Conservation (phyloP, 1,140 invertebrate genomes). For the Drosophila arawakana region DNA sequence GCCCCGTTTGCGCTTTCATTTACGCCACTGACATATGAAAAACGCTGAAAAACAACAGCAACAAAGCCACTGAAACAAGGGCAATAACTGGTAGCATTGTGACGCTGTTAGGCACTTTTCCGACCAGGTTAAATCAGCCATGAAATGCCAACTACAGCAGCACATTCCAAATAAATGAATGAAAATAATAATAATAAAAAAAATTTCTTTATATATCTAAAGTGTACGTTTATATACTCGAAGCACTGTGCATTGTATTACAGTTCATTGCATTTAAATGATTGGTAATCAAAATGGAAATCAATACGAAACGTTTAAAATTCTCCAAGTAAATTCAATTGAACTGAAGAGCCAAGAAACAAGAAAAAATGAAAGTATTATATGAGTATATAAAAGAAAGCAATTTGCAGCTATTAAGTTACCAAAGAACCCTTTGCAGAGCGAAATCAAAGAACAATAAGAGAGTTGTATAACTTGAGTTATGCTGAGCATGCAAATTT, state of each 20-base stretch:
- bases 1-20: conserved; percentile 82
- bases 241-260: conserved; percentile 56
- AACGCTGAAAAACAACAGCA: conserved; percentile 59
- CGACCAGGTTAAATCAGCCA: conserved; percentile 74
- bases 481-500: conserved; percentile 7
- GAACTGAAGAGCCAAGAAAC: no score
- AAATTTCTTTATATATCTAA: conserved; percentile 32
- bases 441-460: conserved; percentile 24
- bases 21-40: conserved; percentile 80
- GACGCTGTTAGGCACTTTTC: conserved; percentile 64
- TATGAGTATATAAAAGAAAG: background rate
- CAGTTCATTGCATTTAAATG: conserved; percentile 81
- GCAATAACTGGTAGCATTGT: conserved; percentile 36
- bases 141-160: conserved; percentile 76
- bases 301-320: conserved; percentile 65
- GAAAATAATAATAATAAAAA: conserved; percentile 13
- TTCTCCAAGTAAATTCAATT: conserved; percentile 4
- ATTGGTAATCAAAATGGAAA: conserved; percentile 78
- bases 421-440: conserved; percentile 3
- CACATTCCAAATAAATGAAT: conserved; percentile 38
- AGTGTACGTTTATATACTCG: conserved; percentile 26
- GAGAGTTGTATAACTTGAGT: conserved; percentile 8
- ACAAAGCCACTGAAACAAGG: conserved; percentile 33
- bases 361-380: no score
- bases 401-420: conserved; percentile 43